Evolutionary conservation across 2,113 vertebrate species (phyloP).

Genomic region (Protomyctophum bolini): DNA sequence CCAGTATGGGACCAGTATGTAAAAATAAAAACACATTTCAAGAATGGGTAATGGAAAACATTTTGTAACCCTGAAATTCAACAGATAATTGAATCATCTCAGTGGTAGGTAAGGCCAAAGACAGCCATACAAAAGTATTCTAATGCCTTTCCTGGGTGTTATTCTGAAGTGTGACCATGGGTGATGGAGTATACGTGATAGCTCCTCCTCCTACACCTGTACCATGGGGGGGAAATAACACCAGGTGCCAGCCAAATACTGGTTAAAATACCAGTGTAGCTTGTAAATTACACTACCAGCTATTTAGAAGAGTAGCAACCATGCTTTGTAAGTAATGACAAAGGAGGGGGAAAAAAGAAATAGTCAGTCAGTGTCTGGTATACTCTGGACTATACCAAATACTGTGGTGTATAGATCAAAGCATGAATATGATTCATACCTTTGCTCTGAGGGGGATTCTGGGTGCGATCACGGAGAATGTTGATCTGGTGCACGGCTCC

Average conservation of each 20-base stretch:
- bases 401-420: not conserved
- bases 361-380: not conserved
- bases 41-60: slow-evolving; percentile 19
- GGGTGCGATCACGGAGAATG: slow-evolving; percentile 95
- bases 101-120: slow-evolving; percentile 16
- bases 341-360: too few relatives aligned
- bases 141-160: slow-evolving; percentile 12
- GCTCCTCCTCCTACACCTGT: not conserved
- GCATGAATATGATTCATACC: slow-evolving; percentile 72
- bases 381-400: not conserved
- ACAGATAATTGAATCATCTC: slow-evolving; percentile 29
- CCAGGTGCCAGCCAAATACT: not conserved
- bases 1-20: not conserved
- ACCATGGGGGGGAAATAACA: not conserved
- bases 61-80: slow-evolving; percentile 30
- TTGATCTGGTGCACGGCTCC: slow-evolving; percentile 98
- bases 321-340: too few relatives aligned
- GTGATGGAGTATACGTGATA: slow-evolving; percentile 25
- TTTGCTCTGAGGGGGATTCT: slow-evolving; percentile 99
- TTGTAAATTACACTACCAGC: too few relatives aligned
- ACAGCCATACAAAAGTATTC: slow-evolving; percentile 43
- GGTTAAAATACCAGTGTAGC: not conserved
- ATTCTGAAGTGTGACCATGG: slow-evolving; percentile 30
- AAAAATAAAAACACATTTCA: not conserved
- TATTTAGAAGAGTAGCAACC: too few relatives aligned